These are phyloP conservation scores for Acrocephalus scirpaceus DNA, from an alignment of 2,797 vertebrate genomes.

Conservation along the genomic window DNA sequence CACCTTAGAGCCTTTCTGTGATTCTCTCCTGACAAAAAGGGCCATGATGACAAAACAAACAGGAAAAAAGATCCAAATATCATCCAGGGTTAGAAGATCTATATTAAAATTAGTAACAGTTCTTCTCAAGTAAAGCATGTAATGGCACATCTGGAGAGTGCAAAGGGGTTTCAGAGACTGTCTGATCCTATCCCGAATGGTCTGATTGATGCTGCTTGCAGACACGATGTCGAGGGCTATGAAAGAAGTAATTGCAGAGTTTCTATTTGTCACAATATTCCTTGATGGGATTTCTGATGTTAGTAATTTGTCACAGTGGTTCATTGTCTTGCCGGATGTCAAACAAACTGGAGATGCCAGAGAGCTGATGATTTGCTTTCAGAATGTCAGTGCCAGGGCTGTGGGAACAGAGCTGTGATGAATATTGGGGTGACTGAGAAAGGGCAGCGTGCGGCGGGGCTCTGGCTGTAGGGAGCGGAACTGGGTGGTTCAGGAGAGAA, in stretches of 20 bases:
- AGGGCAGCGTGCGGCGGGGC: fast-evolving
- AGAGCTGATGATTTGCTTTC: conserved; percentile 28
- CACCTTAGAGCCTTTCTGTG: not conserved
- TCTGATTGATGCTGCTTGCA: conserved; percentile 47
- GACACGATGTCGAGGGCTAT: not conserved
- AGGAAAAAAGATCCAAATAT: not conserved
- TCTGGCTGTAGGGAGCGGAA: not conserved
- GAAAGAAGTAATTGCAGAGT: conserved; percentile 49
- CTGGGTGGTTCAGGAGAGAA: not conserved
- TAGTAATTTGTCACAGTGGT: conserved; percentile 42
- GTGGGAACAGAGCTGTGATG: not conserved
- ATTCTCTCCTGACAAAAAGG: not conserved
- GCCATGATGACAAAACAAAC: not conserved
- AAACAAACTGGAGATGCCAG: conserved; percentile 29
- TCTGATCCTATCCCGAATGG: not conserved
- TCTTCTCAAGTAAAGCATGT: not conserved
- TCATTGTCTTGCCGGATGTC: conserved; percentile 38
- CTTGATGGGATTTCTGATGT: conserved; percentile 53
- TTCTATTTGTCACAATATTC: conserved; percentile 68
- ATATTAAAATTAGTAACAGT: not conserved
- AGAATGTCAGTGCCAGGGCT: not conserved
- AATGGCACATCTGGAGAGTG: conserved; percentile 2
- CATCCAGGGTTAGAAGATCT: not conserved
- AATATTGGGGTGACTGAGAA: not conserved
- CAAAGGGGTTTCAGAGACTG: not conserved